Evolutionary conservation across 2,113 vertebrate genomes (phyloP), one percentile per base, ranked within the genome.

Genomic region (Ctenomys sociabilis): DNA sequence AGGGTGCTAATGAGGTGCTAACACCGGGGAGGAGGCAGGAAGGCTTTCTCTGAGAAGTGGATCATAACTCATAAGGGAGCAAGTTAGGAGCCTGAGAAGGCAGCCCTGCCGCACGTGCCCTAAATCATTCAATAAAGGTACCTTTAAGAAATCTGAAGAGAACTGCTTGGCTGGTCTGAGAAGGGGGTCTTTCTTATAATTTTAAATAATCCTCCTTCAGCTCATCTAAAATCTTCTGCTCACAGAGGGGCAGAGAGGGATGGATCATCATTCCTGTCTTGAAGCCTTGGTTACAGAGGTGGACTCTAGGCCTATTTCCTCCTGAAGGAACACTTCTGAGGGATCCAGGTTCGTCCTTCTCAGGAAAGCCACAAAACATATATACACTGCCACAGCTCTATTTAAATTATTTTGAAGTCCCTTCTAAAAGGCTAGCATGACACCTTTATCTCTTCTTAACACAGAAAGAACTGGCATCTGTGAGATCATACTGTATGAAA

Each of bases 1-100:
- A 90, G 96, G 94, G 95, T 90, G 90, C 81, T 97, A 97, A 97
- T 93, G 95, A 96, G 94, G 88, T 95, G 81, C 22, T 83, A 90
- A 95, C 64, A 85, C 26, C 1, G 32, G 32, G 63, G 37, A 75
- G 40, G 11, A 73, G 64, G 45, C 35, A 89, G 80, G 73, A 21
- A 4, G 80, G 63, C 61, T 89, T 64, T 61, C 54, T 32, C 16
- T 70, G 77, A 68, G 85, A 73, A 77, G 43, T 21, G 14, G 49
- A 91, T 82, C 59, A 57, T 57, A 57, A 57, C 54, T 57, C 54
- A 57, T 89, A 85, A 86, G 88, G 73, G 75, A 40, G 22, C 7
- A 28, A 94, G 75, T 80, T 64, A 63, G 70, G 52, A 90, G 64
- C 5, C 30, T 5, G 17, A 85, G 75, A 43, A 80, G 24, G 13